phyloP scores from a whole-genome alignment of 2,888 invertebrate species.

The Drosophila emarginata region DNA sequence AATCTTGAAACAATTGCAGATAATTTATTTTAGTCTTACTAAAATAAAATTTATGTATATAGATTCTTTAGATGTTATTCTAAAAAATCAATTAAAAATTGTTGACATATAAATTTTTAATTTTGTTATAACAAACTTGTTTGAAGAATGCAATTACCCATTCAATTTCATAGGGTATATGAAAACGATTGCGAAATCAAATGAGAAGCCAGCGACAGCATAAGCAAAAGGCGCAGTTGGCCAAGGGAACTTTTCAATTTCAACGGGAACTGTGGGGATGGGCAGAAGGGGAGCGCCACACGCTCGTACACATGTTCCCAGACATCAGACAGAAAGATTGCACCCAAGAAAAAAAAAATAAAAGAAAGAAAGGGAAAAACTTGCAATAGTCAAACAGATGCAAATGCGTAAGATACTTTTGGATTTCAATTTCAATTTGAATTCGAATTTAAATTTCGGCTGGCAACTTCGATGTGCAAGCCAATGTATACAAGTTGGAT shows the following conservation, averaged over 20 bases:
- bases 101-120: no score
- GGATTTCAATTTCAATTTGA: constrained; percentile 24
- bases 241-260: constrained; percentile 39
- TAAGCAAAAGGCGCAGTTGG: constrained; percentile 43
- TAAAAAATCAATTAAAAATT: no score
- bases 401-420: constrained; percentile 52
- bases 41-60: no score
- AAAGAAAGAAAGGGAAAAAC: constrained; percentile 21
- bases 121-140: background rate
- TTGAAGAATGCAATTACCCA: constrained; percentile 2
- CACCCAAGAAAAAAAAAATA: background rate
- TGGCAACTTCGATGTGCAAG: constrained; percentile 48
- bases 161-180: constrained; percentile 21
- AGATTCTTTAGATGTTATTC: no score
- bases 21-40: no score
- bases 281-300: constrained; percentile 10
- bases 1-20: no score
- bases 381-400: constrained; percentile 35
- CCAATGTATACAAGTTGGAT: constrained; percentile 53
- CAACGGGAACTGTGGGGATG: background rate
- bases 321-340: constrained; percentile 34
- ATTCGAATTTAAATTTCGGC: constrained; percentile 26
- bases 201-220: constrained; percentile 20
- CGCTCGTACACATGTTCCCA: constrained; percentile 42
- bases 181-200: constrained; percentile 47